Conservation (phyloP, 2,888 invertebrate genomes). For the Meteorus colon region DNA sequence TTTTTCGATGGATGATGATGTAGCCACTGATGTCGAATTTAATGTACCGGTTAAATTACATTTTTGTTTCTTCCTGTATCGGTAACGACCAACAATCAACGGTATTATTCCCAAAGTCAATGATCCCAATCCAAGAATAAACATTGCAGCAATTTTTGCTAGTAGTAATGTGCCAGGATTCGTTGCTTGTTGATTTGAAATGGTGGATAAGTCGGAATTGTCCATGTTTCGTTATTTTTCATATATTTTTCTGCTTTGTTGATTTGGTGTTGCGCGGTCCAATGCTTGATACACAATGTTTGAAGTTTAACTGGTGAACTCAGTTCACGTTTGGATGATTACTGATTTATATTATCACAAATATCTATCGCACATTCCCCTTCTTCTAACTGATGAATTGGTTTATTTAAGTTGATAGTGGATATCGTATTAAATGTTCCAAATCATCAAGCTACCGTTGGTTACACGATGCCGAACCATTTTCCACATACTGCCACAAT, state of each 20-base stretch:
- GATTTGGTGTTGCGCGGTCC: background rate
- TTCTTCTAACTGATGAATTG: constrained; percentile 20
- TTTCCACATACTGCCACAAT: background rate
- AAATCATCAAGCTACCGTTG: background rate
- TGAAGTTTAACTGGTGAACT: background rate
- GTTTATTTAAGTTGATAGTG: constrained; percentile 38
- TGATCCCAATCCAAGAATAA: constrained; percentile 77
- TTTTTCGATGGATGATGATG: constrained; percentile 61
- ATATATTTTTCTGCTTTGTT: background rate
- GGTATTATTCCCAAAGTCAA: constrained; percentile 78
- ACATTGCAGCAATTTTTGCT: constrained; percentile 78
- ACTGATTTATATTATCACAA: constrained; percentile 25
- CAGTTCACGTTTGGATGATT: background rate
- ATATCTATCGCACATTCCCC: constrained; percentile 23
- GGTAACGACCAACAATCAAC: constrained; percentile 70
- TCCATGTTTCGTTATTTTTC: constrained; percentile 49
- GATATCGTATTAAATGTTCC: constrained; percentile 32
- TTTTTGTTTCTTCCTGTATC: constrained; percentile 55
- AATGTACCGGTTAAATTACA: constrained; percentile 61
- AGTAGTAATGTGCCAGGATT: constrained; percentile 67
- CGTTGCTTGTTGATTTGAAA: constrained; percentile 14
- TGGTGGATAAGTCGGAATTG: constrained; percentile 39
- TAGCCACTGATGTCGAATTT: constrained; percentile 60
- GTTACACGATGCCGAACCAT: background rate
- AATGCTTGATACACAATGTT: background rate